These are phyloP conservation scores for Cataglyphis albicans DNA, from an alignment of 2,888 invertebrate genomes.

Conservation along the genomic window DNA sequence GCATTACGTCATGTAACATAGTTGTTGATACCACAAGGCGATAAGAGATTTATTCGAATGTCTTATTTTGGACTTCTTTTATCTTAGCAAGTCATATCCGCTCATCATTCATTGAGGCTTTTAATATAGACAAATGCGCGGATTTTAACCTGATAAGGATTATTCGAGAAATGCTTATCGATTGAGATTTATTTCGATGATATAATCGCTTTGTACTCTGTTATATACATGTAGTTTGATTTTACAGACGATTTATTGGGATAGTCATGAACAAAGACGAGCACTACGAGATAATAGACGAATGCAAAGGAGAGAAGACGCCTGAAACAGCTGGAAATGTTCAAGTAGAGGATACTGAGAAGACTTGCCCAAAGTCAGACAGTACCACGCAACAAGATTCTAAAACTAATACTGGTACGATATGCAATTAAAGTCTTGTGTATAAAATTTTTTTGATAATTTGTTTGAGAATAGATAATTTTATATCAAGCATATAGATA, in stretches of 20 bases:
- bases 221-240: neutral
- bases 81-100: neutral
- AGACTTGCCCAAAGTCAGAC: neutral
- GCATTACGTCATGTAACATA: constrained; percentile 21
- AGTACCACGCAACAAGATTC: neutral
- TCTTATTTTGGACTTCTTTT: neutral
- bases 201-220: neutral
- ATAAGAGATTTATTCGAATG: neutral
- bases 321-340: neutral
- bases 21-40: constrained; percentile 18
- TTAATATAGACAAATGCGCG: neutral
- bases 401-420: neutral
- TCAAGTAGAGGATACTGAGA: neutral
- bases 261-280: constrained; percentile 78
- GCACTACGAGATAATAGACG: constrained; percentile 81
- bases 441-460: neutral
- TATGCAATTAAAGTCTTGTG: neutral
- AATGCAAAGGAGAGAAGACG: constrained; percentile 60
- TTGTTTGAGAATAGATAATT: neutral
- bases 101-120: neutral
- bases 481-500: neutral
- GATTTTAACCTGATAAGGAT: neutral
- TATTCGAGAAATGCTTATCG: neutral
- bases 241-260: constrained; percentile 73
- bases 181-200: neutral